phyloP scores from a whole-genome alignment of 2,888 invertebrate genomes.

The Sylvicola cinctus region DNA sequence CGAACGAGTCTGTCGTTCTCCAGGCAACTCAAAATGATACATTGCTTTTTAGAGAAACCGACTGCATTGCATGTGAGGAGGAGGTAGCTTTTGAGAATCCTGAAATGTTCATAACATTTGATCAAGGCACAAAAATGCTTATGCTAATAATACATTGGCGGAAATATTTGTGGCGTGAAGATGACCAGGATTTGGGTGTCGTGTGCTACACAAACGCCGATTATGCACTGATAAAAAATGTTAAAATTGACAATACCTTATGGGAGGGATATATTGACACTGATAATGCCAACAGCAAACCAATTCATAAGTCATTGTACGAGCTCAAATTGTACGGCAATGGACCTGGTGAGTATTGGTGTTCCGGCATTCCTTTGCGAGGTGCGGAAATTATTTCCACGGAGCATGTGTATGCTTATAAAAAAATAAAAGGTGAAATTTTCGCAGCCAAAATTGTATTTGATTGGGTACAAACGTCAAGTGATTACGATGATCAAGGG shows the following conservation, averaged over 20 bases:
- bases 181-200: constrained; percentile 27
- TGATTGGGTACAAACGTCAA: constrained; percentile 10
- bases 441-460: constrained; percentile 17
- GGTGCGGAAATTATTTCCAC: constrained; percentile 30
- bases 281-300: no score
- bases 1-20: no score
- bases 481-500: background rate
- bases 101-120: constrained; percentile 8
- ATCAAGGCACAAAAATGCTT: constrained; percentile 15
- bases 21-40: background rate
- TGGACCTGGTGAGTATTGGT: constrained; percentile 41
- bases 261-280: no score
- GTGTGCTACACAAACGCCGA: constrained; percentile 38
- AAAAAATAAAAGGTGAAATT: constrained; percentile 14
- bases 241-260: constrained; percentile 23
- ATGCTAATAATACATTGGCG: constrained; percentile 32
- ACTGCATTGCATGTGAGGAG: constrained; percentile 4
- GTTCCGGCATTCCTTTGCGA: constrained; percentile 32
- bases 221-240: constrained; percentile 27
- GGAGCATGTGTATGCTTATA: constrained; percentile 29
- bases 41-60: background rate
- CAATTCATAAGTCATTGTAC: constrained; percentile 22
- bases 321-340: constrained; percentile 30
- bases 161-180: constrained; percentile 30
- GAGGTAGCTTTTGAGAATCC: constrained; percentile 3